These are phyloP conservation scores for Acanthaster planci DNA, from an alignment of 35 echinoderm and acorn worm genomes.

Conservation along the genomic window DNA sequence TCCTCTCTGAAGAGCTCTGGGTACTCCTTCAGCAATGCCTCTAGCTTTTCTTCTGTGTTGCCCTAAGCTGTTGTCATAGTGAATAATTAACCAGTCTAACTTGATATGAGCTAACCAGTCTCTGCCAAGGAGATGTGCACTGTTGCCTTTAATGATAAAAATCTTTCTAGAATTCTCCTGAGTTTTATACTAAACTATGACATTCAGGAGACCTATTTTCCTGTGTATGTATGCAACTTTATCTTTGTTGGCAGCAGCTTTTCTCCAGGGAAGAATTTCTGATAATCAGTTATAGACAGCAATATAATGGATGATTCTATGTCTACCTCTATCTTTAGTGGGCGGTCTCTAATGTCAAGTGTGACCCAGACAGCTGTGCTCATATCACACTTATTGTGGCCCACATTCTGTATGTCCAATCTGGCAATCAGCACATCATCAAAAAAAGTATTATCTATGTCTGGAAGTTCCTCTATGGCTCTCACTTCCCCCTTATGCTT, in stretches of 20 bases:
- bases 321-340: background rate
- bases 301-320: background rate
- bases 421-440: too few relatives aligned
- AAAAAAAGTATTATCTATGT: too few relatives aligned
- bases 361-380: too few relatives aligned
- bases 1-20: background rate
- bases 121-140: background rate
- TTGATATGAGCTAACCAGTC: background rate
- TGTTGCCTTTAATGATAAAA: background rate
- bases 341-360: too few relatives aligned
- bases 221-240: background rate
- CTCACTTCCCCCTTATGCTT: too few relatives aligned
- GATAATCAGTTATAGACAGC: background rate
- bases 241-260: background rate
- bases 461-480: too few relatives aligned
- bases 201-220: background rate
- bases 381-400: too few relatives aligned
- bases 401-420: too few relatives aligned
- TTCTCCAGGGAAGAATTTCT: background rate
- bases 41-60: background rate
- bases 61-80: background rate
- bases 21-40: background rate
- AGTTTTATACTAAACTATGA: background rate
- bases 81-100: background rate
- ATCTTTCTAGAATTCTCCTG: background rate